These are phyloP conservation scores for Oxyteleia sp. DNA, from an alignment of 2,888 invertebrate species.

Conservation along the genomic window DNA sequence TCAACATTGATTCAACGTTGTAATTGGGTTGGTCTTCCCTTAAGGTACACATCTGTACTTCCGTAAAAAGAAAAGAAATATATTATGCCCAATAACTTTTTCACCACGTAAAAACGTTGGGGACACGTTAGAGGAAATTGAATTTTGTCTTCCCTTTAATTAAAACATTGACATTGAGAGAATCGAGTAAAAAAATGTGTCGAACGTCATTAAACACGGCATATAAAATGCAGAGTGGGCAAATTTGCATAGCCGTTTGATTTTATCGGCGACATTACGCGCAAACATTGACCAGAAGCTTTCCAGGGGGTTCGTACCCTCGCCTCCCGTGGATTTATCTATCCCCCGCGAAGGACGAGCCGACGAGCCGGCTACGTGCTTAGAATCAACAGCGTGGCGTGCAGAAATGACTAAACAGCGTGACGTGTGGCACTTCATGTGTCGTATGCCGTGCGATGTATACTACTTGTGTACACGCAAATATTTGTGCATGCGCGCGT, in stretches of 20 bases:
- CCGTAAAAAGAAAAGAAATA: too few relatives aligned
- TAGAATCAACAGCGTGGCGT: slow-evolving; percentile 42
- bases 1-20: too few relatives aligned
- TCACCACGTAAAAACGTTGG: background rate
- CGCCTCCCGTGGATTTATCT: background rate
- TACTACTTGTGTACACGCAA: slow-evolving; percentile 25
- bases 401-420: slow-evolving; percentile 40
- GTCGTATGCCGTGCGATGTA: slow-evolving; percentile 9
- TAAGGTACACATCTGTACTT: too few relatives aligned
- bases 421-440: slow-evolving; percentile 35
- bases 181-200: slow-evolving; percentile 10
- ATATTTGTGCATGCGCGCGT: slow-evolving; percentile 25
- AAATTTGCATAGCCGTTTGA: slow-evolving; percentile 19
- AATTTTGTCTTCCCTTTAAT: background rate
- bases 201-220: slow-evolving; percentile 16
- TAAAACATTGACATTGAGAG: slow-evolving; percentile 4
- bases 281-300: slow-evolving; percentile 9
- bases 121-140: background rate
- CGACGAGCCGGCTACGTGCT: slow-evolving; percentile 16
- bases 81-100: too few relatives aligned
- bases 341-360: slow-evolving; percentile 7
- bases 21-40: too few relatives aligned
- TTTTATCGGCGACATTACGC: slow-evolving; percentile 15
- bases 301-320: slow-evolving; percentile 20
- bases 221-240: background rate